phyloP scores from a whole-genome alignment of 2,113 vertebrate species.

The Pangasianodon gigas region DNA sequence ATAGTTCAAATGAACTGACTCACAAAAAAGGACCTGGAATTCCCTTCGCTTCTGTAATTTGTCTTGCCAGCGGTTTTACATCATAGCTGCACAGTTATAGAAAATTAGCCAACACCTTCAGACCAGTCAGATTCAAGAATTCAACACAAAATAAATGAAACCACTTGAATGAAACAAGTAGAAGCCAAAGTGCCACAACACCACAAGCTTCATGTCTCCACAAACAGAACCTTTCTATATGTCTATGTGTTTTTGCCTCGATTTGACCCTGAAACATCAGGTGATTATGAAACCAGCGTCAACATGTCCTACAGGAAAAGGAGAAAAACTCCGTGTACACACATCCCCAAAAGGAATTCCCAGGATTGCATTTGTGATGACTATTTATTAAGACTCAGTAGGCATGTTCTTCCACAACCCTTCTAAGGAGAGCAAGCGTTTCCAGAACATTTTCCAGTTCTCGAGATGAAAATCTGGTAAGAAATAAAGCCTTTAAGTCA shows the following conservation, averaged over 20 bases:
- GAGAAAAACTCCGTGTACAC: not conserved
- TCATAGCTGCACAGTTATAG: not conserved
- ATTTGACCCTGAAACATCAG: not conserved
- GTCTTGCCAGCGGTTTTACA: not conserved
- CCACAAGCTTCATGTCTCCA: not conserved
- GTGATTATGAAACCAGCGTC: conserved; percentile 13
- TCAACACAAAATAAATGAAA: not conserved
- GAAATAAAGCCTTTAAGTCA: not conserved
- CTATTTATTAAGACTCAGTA: not conserved
- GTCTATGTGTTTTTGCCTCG: not conserved
- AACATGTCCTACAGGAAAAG: not conserved
- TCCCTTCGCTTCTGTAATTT: not conserved
- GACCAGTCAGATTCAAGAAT: not conserved
- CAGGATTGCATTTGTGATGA: not conserved
- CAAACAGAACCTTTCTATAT: not conserved
- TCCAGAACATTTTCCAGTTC: not conserved
- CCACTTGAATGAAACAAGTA: not conserved
- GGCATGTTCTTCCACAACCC: not conserved
- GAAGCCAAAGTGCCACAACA: not conserved
- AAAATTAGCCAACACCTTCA: not conserved
- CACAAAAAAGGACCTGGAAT: not conserved
- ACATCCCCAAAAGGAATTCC: not conserved
- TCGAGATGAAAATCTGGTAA: not conserved
- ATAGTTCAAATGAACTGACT: not conserved
- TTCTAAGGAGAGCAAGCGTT: not conserved